A percentile compares a stretch with the other conserved stretches of the same genome.
These are phyloP conservation scores for Orchestes rusci DNA, from an alignment of 2,888 invertebrate species.

Conservation along the genomic window DNA sequence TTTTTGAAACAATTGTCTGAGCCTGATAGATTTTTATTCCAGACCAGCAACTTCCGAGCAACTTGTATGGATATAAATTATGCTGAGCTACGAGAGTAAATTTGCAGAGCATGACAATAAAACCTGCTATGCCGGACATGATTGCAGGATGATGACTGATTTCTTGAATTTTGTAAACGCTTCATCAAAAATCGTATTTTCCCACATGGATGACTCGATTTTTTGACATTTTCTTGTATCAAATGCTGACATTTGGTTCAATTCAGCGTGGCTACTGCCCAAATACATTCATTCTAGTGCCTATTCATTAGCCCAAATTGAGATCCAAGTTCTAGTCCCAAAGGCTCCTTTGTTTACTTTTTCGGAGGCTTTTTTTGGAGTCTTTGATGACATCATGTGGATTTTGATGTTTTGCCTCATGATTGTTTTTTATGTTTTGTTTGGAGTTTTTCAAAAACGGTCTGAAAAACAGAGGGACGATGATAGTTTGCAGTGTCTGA, in stretches of 20 bases:
- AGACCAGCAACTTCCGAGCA: too few species aligned
- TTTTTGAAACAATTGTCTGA: too few species aligned
- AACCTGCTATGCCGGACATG: too few species aligned
- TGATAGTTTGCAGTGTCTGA: neutral
- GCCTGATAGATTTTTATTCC: too few species aligned
- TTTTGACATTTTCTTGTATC: too few species aligned
- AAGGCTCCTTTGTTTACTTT: neutral
- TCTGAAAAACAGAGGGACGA: neutral
- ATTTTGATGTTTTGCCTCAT: neutral
- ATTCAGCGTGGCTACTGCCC: neutral
- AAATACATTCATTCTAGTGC: neutral
- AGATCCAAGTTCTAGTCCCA: neutral
- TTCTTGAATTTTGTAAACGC: too few species aligned
- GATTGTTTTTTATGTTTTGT: neutral
- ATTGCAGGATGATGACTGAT: too few species aligned
- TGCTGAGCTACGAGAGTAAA: too few species aligned
- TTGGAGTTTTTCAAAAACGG: neutral
- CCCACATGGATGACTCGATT: too few species aligned
- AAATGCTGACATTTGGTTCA: neutral
- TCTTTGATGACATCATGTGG: neutral
- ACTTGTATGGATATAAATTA: too few species aligned
- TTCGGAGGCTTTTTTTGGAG: neutral
- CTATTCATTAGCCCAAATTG: neutral
- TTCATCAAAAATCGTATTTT: too few species aligned
- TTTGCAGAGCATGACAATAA: too few species aligned